phyloP scores from a whole-genome alignment of 2,113 vertebrate genomes.

The Chiloscyllium plagiosum region DNA sequence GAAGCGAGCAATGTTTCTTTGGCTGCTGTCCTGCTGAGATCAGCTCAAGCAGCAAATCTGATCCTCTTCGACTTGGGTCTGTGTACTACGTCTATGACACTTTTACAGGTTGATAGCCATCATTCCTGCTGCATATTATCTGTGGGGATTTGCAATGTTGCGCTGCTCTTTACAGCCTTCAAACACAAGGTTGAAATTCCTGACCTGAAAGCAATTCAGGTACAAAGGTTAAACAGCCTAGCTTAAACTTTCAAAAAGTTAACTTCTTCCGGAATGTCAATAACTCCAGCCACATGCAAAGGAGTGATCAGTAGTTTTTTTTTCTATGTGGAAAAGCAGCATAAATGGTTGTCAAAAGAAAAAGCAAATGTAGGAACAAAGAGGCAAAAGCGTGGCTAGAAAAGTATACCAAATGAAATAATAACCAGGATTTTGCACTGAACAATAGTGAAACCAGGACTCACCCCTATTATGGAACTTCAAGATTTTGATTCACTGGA shows the following conservation, averaged over 20 bases:
- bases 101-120: not conserved
- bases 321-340: not conserved
- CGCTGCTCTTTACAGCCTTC: not conserved
- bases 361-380: not conserved
- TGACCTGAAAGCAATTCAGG: not conserved
- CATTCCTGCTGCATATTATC: not conserved
- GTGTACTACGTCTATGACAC: not conserved
- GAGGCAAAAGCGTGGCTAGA: not conserved
- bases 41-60: not conserved
- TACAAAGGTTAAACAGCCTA: not conserved
- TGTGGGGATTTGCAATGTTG: not conserved
- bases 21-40: not conserved
- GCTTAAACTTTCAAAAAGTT: not conserved
- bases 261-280: not conserved
- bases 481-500: no score
- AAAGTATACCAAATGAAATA: not conserved
- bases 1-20: not conserved
- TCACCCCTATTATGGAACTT: not conserved
- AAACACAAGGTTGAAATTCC: not conserved
- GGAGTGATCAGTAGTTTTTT: not conserved
- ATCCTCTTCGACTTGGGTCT: not conserved
- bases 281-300: not conserved
- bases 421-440: not conserved
- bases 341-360: not conserved
- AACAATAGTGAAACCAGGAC: not conserved